Evolutionary conservation across 2,797 vertebrate genomes (phyloP).

Genomic region (Clarias platycephalus): DNA sequence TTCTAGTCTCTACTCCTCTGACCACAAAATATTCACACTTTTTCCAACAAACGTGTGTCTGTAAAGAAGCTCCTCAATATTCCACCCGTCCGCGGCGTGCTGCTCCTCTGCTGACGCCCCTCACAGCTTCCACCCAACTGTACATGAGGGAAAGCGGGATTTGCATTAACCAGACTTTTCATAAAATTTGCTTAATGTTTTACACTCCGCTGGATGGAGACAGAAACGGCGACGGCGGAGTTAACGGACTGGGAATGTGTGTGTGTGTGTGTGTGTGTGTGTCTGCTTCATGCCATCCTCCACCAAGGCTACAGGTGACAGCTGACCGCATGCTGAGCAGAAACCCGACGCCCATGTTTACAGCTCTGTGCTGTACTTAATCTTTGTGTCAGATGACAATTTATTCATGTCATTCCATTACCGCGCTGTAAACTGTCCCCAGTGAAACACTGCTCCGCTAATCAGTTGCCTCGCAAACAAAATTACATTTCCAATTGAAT

Average conservation of each 20-base stretch:
- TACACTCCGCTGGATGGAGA: not conserved
- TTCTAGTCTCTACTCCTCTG: not conserved
- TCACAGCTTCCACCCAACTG: not conserved
- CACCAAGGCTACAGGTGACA: constrained; percentile 35
- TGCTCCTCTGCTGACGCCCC: not conserved
- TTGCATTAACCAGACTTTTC: not conserved
- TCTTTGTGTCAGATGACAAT: constrained; percentile 60
- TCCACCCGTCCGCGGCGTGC: not conserved
- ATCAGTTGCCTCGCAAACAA: constrained; percentile 60
- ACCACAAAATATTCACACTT: not conserved
- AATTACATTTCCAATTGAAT: constrained; percentile 63
- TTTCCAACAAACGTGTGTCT: not conserved
- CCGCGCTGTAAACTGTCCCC: constrained; percentile 54
- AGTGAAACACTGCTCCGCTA: constrained; percentile 53
- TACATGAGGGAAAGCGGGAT: not conserved
- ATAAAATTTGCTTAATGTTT: not conserved
- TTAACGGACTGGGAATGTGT: not conserved
- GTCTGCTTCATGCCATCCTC: not conserved
- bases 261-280: too few species aligned
- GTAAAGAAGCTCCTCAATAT: not conserved
- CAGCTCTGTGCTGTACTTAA: constrained; percentile 50
- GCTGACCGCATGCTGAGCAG: constrained; percentile 26
- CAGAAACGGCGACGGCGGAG: not conserved
- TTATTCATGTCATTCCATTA: constrained; percentile 61
- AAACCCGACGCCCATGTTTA: constrained; percentile 37